Conservation (phyloP, 1,140 invertebrate species). For the Ganaspis sp. region DNA sequence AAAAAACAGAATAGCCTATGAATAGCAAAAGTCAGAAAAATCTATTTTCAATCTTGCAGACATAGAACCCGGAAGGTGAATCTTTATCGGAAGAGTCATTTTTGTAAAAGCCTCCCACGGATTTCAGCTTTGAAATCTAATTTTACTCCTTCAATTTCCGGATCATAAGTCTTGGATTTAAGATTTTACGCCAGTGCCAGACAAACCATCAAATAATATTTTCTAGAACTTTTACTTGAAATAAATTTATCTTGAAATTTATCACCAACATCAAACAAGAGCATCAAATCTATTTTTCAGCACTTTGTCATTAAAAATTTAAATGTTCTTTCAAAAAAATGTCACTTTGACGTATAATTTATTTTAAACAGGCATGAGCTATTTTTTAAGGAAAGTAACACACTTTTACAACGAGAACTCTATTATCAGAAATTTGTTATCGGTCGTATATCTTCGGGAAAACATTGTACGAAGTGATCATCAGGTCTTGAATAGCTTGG, state of each 20-base stretch:
- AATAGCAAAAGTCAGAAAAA: too few species aligned
- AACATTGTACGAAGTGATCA: background rate
- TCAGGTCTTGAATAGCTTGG: background rate
- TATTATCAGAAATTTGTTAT: constrained; percentile 54
- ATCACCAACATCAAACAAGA: too few species aligned
- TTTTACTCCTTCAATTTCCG: background rate
- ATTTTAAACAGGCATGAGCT: background rate
- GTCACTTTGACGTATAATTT: constrained; percentile 36
- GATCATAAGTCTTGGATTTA: background rate
- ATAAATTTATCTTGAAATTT: too few species aligned
- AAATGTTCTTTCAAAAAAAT: background rate
- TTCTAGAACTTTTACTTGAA: too few species aligned
- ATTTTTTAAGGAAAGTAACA: background rate
- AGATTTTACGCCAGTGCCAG: background rate
- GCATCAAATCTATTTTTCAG: too few species aligned
- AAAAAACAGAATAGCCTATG: too few species aligned
- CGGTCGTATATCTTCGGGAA: constrained; percentile 48
- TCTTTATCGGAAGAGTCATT: constrained; percentile 6
- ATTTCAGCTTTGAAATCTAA: constrained; percentile 4
- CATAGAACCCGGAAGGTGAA: background rate
- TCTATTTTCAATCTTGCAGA: background rate
- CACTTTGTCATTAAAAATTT: too few species aligned
- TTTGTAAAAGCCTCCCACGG: constrained; percentile 4
- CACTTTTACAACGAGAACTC: background rate
- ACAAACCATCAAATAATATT: too few species aligned